phyloP scores from a whole-genome alignment of 2,113 vertebrate species.

The Eonycteris spelaea region DNA sequence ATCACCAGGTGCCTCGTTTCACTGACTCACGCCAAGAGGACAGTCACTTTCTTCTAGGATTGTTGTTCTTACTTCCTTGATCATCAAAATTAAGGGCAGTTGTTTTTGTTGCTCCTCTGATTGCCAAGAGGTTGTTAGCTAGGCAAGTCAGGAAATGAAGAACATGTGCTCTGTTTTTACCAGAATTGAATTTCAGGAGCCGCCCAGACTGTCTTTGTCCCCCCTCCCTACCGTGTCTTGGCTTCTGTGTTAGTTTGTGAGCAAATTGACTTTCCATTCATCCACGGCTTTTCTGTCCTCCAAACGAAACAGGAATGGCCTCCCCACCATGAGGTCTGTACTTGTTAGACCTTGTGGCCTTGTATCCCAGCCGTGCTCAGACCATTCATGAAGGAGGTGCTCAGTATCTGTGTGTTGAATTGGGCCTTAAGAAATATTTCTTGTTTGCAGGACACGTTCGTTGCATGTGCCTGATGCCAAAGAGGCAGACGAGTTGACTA shows the following conservation, averaged over 20 bases:
- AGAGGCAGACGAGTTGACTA: background rate
- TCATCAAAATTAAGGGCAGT: conserved; percentile 27
- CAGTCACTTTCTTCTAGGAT: background rate
- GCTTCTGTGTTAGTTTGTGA: conserved; percentile 12
- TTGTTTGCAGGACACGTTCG: background rate
- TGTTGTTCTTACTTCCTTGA: background rate
- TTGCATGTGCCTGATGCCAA: background rate
- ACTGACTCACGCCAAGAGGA: background rate
- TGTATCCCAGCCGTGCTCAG: background rate
- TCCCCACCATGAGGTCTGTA: background rate
- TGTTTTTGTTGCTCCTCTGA: conserved; percentile 36
- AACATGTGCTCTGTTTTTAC: conserved; percentile 57
- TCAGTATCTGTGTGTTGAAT: background rate
- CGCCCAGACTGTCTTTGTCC: background rate
- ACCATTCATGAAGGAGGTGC: accelerated
- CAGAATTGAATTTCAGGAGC: conserved; percentile 68
- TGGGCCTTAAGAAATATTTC: background rate
- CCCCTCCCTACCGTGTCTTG: background rate
- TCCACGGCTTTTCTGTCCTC: background rate
- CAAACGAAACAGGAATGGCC: background rate
- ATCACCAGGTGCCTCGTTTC: background rate
- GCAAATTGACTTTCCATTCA: background rate
- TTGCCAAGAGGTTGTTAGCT: conserved; percentile 46
- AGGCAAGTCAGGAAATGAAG: conserved; percentile 51
- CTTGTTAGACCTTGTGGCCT: background rate